Evolutionary conservation across 2,888 invertebrate genomes (phyloP).

Genomic region (Drosophila percnosoma): DNA sequence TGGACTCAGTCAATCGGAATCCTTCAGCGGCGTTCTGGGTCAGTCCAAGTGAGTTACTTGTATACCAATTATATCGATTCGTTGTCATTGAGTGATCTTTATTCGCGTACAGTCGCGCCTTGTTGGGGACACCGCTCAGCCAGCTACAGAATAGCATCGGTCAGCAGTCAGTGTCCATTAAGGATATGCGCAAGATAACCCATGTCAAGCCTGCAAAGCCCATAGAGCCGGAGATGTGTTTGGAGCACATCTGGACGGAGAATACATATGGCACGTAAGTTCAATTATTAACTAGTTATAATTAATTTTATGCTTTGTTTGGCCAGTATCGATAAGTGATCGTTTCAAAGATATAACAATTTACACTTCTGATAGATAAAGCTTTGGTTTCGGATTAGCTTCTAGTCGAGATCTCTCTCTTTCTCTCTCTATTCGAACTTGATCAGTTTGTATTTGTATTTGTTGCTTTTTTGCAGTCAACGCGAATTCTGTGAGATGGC

Average conservation of each 20-base stretch:
- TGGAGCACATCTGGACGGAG: conserved; percentile 96
- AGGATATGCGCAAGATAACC: conserved; percentile 85
- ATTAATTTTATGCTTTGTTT: too few species aligned
- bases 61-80: not conserved
- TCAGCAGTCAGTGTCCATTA: conserved; percentile 81
- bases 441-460: not conserved
- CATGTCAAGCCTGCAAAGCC: conserved; percentile 88
- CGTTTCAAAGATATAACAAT: too few species aligned
- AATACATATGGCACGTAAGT: conserved; percentile 86
- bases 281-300: too few species aligned
- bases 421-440: too few species aligned
- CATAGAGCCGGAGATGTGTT: conserved; percentile 92
- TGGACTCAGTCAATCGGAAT: conserved; percentile 74
- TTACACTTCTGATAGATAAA: too few species aligned
- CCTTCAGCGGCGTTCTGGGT: conserved; percentile 76
- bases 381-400: not conserved
- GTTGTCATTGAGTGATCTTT: not conserved
- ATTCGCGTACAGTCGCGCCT: conserved; percentile 73
- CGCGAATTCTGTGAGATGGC: conserved; percentile 87
- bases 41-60: conserved; percentile 72
- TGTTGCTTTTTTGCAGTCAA: conserved; percentile 59
- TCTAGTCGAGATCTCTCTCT: not conserved
- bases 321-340: too few species aligned
- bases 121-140: conserved; percentile 80
- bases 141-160: conserved; percentile 83